Percentiles rank a stretch among this genome's conserved stretches.
Evolutionary conservation across 2,888 invertebrate species (phyloP).

Genomic region (Tetranychus piercei): DNA sequence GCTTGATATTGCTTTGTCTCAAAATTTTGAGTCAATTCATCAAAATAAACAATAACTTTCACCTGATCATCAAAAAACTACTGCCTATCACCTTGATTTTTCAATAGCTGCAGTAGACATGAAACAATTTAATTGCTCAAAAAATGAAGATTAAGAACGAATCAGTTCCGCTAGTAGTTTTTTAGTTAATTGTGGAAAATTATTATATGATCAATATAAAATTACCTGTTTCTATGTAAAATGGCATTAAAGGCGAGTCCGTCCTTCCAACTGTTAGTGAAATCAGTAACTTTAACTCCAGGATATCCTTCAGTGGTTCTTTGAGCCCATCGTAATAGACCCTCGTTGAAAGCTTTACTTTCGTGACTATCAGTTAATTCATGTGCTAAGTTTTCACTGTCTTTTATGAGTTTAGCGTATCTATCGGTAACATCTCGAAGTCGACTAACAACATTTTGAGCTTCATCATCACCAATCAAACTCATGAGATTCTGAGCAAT

Average conservation of each 20-base stretch:
- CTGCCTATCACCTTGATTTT: too few relatives aligned
- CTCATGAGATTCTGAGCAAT: conserved; percentile 72
- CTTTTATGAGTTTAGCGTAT: conserved; percentile 58
- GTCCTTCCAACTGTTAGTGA: conserved; percentile 91
- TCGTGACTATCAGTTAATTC: conserved; percentile 47
- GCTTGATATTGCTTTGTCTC: too few relatives aligned
- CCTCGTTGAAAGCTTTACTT: conserved; percentile 82
- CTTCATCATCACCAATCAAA: conserved; percentile 78
- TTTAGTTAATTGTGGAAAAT: too few relatives aligned
- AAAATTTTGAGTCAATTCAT: too few relatives aligned
- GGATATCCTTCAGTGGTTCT: conserved; percentile 93
- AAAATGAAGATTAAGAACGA: too few relatives aligned
- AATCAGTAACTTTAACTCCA: conserved; percentile 82
- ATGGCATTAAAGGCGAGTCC: conserved; percentile 96
- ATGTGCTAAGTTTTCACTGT: conserved; percentile 59
- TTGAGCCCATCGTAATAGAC: conserved; percentile 88
- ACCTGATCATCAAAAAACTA: too few relatives aligned
- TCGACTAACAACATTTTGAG: conserved; percentile 59
- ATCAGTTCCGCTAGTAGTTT: too few relatives aligned
- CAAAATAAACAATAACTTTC: too few relatives aligned
- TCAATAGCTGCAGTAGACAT: too few relatives aligned
- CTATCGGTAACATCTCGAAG: conserved; percentile 68
- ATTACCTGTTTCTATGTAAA: conserved; percentile 83
- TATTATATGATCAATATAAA: too few relatives aligned
- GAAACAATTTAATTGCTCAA: too few relatives aligned